Evolutionary conservation across 2,797 vertebrate species (phyloP), one percentile per base, ranked within the genome.

Genomic region (Enteromius unitaeniatus): DNA sequence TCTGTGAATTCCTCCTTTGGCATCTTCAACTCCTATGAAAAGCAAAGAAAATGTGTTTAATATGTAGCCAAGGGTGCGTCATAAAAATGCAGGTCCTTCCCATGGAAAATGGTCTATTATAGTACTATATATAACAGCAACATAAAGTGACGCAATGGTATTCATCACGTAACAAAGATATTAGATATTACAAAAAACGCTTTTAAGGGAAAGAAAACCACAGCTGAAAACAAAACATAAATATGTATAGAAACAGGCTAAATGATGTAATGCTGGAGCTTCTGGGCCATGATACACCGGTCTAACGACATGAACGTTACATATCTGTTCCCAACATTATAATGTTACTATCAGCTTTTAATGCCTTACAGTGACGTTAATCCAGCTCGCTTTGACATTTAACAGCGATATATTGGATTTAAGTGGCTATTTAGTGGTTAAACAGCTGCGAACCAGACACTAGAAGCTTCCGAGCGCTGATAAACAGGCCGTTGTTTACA

Each of bases 1-100:
- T 95, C 95, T 90, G 93, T 94, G 88, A 93, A 93, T 91, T 95
- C 94, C 94, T 92, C 93, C 47, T 89, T 92, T 92, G 93, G 91
- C 94, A 96, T 94, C 88, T 91, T 96, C 95, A 96, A 92, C 95
- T 95, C 93, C 95, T 95, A 85, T 58, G 87, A 23, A 81, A 74
- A 82, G 11, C 13, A 73, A 64, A n/a, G 6, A 53, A 15, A 84
- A 42, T 2, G 55, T 0, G 34, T 40, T 55, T 31, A 28, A 67
- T 26, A 51, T 15, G 11, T 1, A 17, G 37, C 45, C 21, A 34
- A 14, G 10, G 13, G 6, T 79, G 55, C 13, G 19, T 17, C 26
- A 74, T 11, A 73, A 49, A 64, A 62, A 45, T 2, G 21, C 23
- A 62, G 9, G 1, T 42, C 34, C 19, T 51, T 42, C 34, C 37